phyloP scores from a whole-genome alignment of 2,888 invertebrate genomes.

The Oligia fasciuncula region DNA sequence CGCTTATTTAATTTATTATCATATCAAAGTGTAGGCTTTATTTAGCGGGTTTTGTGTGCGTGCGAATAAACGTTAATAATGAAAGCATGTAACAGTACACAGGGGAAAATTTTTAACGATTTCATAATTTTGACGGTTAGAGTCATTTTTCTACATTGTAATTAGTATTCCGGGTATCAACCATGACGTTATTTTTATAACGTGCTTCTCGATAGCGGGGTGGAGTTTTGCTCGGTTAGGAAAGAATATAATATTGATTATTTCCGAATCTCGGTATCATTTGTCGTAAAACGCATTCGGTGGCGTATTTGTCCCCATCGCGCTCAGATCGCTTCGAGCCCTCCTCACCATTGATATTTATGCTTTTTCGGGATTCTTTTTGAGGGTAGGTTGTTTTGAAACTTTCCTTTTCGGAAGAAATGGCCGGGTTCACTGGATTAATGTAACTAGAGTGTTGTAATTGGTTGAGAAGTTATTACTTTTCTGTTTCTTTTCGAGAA shows the following conservation, averaged over 20 bases:
- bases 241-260: slow-evolving; percentile 79
- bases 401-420: slow-evolving; percentile 82
- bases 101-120: slow-evolving; percentile 81
- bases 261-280: slow-evolving; percentile 79
- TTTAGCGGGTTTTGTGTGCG: slow-evolving; percentile 84
- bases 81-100: slow-evolving; percentile 83
- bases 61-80: slow-evolving; percentile 85
- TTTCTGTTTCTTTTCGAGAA: slow-evolving; percentile 82
- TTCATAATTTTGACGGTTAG: slow-evolving; percentile 79
- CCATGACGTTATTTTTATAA: slow-evolving; percentile 62
- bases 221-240: slow-evolving; percentile 50
- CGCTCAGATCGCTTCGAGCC: slow-evolving; percentile 79
- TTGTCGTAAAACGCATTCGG: slow-evolving; percentile 82
- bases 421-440: slow-evolving; percentile 81
- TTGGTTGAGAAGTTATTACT: slow-evolving; percentile 86
- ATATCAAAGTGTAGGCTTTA: slow-evolving; percentile 87
- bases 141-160: slow-evolving; percentile 76
- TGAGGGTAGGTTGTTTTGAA: slow-evolving; percentile 83
- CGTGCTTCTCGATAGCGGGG: slow-evolving; percentile 15
- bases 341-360: slow-evolving; percentile 86
- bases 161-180: slow-evolving; percentile 70
- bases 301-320: slow-evolving; percentile 76
- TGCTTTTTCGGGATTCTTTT: slow-evolving; percentile 82
- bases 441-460: slow-evolving; percentile 87
- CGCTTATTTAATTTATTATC: slow-evolving; percentile 88